These are phyloP conservation scores for Brachyalestes nurse DNA, from an alignment of 2,797 vertebrate genomes.

Conservation along the genomic window DNA sequence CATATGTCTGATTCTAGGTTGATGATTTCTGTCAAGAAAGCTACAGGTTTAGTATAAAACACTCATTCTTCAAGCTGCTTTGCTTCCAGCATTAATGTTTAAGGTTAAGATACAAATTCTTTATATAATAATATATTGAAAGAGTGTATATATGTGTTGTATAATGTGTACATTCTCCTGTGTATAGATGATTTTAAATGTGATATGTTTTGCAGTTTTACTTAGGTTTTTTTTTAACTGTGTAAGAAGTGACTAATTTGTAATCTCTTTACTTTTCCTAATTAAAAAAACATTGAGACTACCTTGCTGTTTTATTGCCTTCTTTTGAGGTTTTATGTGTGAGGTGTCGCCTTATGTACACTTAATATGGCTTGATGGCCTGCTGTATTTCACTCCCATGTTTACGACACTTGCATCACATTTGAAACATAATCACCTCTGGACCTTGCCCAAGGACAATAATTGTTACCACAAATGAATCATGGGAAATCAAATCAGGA, in stretches of 20 bases:
- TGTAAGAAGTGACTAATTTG: conserved; percentile 79
- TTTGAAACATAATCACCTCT: conserved; percentile 29
- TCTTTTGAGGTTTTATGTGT: neutral
- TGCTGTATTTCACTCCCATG: neutral
- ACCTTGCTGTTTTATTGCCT: conserved; percentile 4
- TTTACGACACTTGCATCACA: neutral
- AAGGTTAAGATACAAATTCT: conserved; percentile 75
- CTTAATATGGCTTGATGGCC: conserved; percentile 25
- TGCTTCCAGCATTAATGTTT: conserved; percentile 69
- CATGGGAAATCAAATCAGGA: conserved; percentile 31
- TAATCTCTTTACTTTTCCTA: conserved; percentile 76
- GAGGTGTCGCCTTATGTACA: neutral
- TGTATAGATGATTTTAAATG: conserved; percentile 84
- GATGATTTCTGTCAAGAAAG: conserved; percentile 45
- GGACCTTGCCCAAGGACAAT: conserved; percentile 28
- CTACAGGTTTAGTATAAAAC: conserved; percentile 63
- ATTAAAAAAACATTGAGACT: conserved; percentile 47
- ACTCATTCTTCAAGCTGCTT: conserved; percentile 76
- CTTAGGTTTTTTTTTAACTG: conserved; percentile 68
- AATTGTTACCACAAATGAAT: conserved; percentile 34
- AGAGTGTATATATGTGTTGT: conserved; percentile 86
- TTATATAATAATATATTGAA: conserved; percentile 91
- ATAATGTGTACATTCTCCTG: conserved; percentile 86
- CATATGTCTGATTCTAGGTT: conserved; percentile 60
- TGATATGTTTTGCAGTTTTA: conserved; percentile 74